Evolutionary conservation across 2,113 vertebrate species (phyloP).

Genomic region (Notiomystis cincta): DNA sequence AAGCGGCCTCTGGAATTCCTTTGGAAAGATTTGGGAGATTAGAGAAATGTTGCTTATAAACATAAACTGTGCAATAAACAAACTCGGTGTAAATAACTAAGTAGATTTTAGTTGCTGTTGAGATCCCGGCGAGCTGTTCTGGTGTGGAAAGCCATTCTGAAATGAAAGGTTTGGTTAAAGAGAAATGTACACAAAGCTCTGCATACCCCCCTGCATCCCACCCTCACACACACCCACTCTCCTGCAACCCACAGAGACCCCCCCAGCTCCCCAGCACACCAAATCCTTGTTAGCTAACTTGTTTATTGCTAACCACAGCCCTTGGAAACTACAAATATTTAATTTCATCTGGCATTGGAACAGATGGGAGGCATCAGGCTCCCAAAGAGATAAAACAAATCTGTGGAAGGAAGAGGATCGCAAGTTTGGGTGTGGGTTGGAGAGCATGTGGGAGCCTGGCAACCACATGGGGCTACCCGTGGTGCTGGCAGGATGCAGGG

Average conservation of each 20-base stretch:
- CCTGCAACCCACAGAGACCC: background rate
- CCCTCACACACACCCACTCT: background rate
- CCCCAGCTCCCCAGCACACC: background rate
- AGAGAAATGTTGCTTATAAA: slow-evolving; percentile 54
- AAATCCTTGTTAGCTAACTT: slow-evolving; percentile 23
- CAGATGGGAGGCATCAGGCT: slow-evolving; percentile 62
- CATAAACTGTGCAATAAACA: slow-evolving; percentile 59
- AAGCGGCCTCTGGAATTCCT: slow-evolving; percentile 38
- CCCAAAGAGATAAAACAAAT: slow-evolving; percentile 58
- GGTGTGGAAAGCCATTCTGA: slow-evolving; percentile 21
- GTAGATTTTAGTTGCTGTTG: background rate
- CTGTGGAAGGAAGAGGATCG: background rate
- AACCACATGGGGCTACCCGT: background rate
- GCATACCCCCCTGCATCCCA: background rate
- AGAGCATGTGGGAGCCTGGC: background rate
- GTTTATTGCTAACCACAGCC: slow-evolving; percentile 57
- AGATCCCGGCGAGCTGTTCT: background rate
- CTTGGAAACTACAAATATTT: slow-evolving; percentile 54
- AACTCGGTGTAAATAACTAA: slow-evolving; percentile 55
- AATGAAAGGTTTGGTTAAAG: background rate
- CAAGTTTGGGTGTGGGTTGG: background rate
- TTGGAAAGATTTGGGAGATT: slow-evolving; percentile 29
- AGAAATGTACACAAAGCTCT: background rate
- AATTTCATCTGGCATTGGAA: slow-evolving; percentile 48
- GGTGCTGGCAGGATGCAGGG: rapidly evolving